Evolutionary conservation across 1,140 invertebrate species (phyloP), one percentile per base, ranked within the genome.

Genomic region (Drosophila kohkoa): DNA sequence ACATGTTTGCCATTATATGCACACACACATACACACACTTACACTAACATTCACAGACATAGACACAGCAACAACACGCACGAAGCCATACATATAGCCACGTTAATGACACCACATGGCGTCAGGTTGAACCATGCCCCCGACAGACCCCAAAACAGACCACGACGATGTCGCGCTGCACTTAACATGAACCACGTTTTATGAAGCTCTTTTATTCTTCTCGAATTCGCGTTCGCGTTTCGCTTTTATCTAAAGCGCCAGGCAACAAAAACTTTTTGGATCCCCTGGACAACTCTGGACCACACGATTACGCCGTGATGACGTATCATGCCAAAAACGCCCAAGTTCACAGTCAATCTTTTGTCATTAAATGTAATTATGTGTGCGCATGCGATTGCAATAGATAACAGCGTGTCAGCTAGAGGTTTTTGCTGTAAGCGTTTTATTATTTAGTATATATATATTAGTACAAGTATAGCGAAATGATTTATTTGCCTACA

Each of bases 91-190:
- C 65, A 15, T 43, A 57, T 43, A 68, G 67, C 30, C 63, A 59
- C 67, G 80, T 79, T 82, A 82, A 82, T 82, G 81, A 82, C 49
- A 71, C 70, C 82, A 86, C 78, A 85, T 85, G 77, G 55, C 66
- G 54, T 48, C 45, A 64, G 73, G 45, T 67, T 77, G 30, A 11
- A 35, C 4, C 45, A 15, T 58, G 55, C 45, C 35, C 28, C 15
- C 54, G 11, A 74, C 75, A 79, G 57, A 62, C 45, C 71, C 16
- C 43, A 83, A 8, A 76, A 60, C 62, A 74, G 32, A 57, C 58
- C 51, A 32, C 59, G 72, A 69, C 58, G 41, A 49, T 20, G 35
- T 70, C 15, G 60, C 65, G 74, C 73, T 82, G 83, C 80, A 80
- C 83, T 88, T 80, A 87, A 80, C 70, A 65, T 75, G 59, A 45